Evolutionary conservation across 2,113 vertebrate genomes (phyloP).

Genomic region (Formicarius rufipectus): DNA sequence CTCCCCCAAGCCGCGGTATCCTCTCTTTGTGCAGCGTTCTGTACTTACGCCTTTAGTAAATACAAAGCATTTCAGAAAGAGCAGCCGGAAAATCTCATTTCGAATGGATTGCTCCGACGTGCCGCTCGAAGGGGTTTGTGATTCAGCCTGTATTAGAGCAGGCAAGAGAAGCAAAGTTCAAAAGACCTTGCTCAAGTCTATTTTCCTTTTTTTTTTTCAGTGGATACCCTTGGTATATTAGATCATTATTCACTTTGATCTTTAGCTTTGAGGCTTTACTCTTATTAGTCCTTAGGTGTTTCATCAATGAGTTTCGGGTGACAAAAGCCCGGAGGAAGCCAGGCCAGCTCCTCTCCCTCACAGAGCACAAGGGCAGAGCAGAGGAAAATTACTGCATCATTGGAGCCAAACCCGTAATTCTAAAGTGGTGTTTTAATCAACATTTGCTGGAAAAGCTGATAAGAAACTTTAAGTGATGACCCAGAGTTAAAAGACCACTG

Average conservation of each 20-base stretch:
- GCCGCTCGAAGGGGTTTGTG: accelerated
- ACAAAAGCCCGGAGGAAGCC: background rate
- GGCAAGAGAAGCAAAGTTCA: background rate
- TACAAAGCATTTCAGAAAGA: background rate
- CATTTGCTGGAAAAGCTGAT: background rate
- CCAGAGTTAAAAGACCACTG: background rate
- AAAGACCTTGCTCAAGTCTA: background rate
- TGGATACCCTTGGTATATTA: background rate
- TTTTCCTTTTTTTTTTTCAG: background rate
- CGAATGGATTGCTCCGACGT: background rate
- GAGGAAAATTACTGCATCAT: background rate
- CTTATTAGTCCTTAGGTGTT: background rate
- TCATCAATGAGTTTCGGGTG: background rate
- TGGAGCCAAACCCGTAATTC: background rate
- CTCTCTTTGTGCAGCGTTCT: background rate
- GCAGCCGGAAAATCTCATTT: background rate
- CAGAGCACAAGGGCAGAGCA: background rate
- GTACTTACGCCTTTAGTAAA: accelerated
- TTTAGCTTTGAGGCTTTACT: background rate
- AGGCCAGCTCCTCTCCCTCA: background rate
- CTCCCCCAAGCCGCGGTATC: accelerated
- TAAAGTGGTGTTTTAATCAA: background rate
- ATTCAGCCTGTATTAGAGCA: background rate
- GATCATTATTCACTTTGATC: background rate
- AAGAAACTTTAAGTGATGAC: background rate